Conservation (phyloP, 1,140 invertebrate genomes). For the Eufriesea mexicana region DNA sequence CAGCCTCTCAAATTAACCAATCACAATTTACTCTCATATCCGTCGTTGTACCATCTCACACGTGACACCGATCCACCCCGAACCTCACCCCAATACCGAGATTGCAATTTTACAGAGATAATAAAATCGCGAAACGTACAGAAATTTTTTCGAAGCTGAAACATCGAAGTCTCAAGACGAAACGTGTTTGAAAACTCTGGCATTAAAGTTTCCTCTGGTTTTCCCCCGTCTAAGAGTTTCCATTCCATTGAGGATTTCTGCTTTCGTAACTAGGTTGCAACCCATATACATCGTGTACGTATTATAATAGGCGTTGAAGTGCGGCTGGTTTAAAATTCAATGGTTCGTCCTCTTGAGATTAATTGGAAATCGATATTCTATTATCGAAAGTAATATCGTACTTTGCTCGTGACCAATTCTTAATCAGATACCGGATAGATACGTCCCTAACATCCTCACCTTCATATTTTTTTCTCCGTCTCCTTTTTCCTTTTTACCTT, state of each 20-base stretch:
- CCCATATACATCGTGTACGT: conserved; percentile 27
- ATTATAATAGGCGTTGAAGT: conserved; percentile 43
- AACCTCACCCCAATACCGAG: neutral
- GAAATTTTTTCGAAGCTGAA: neutral
- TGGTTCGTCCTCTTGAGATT: conserved; percentile 45
- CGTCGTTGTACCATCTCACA: too few species aligned
- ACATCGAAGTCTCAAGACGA: neutral
- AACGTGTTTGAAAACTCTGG: neutral
- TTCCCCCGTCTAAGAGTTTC: neutral
- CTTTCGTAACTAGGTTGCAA: conserved; percentile 38
- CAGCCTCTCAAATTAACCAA: too few species aligned
- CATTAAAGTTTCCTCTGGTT: neutral
- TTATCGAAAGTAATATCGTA: conserved; percentile 48
- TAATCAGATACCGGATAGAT: neutral
- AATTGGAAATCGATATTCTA: conserved; percentile 55
- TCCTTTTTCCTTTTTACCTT: neutral
- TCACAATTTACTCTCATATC: too few species aligned
- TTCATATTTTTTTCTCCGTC: neutral
- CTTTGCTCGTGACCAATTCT: conserved; percentile 9
- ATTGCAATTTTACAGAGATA: neutral
- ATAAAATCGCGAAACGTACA: too few species aligned
- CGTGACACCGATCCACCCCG: neutral
- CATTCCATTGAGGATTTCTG: conserved; percentile 2
- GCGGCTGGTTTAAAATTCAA: conserved; percentile 44
- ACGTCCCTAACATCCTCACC: neutral